Percentiles rank a stretch among this genome's conserved stretches.
These are phyloP conservation scores for Drosophila flavopinicola DNA, from an alignment of 2,888 invertebrate genomes.

Conservation along the genomic window DNA sequence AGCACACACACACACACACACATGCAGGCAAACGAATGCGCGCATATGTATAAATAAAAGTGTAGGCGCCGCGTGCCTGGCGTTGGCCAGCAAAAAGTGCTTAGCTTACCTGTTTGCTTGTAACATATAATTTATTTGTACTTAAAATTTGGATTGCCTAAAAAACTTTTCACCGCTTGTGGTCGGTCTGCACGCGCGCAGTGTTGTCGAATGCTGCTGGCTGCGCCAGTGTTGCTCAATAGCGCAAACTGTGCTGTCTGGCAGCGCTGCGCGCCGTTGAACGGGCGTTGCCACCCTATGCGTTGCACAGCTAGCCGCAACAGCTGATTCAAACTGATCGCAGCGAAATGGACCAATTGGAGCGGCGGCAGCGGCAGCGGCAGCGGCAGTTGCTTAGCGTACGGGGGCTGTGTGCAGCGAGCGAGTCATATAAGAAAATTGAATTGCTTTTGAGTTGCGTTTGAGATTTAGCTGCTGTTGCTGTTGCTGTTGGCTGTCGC, in stretches of 20 bases:
- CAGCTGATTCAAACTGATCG: constrained; percentile 53
- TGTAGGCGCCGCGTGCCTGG: too few species aligned
- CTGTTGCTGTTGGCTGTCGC: constrained; percentile 16
- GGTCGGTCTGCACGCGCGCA: constrained; percentile 1
- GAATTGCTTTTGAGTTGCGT: constrained; percentile 25
- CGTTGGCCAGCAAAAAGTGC: too few species aligned
- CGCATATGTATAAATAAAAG: too few species aligned
- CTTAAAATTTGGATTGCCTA: background rate
- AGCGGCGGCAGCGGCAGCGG: constrained; percentile 30
- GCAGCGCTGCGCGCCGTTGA: constrained; percentile 1
- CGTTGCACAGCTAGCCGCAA: constrained; percentile 15
- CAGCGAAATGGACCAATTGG: constrained; percentile 53
- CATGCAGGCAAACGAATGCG: too few species aligned
- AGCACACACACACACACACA: too few species aligned
- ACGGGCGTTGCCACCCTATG: constrained; percentile 16
- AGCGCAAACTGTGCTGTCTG: background rate
- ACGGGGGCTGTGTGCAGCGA: constrained; percentile 29
- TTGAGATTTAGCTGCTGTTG: constrained; percentile 20
- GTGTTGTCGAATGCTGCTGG: constrained; percentile 4
- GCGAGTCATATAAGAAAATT: constrained; percentile 33
- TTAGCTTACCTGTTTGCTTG: constrained; percentile 22
- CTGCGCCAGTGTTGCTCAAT: background rate
- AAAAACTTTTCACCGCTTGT: constrained; percentile 18
- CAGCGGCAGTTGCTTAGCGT: constrained; percentile 23
- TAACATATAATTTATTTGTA: background rate